Percentiles rank a stretch among this genome's conserved stretches.
Conservation (phyloP, 2,797 vertebrate genomes). For the Melopsittacus undulatus region DNA sequence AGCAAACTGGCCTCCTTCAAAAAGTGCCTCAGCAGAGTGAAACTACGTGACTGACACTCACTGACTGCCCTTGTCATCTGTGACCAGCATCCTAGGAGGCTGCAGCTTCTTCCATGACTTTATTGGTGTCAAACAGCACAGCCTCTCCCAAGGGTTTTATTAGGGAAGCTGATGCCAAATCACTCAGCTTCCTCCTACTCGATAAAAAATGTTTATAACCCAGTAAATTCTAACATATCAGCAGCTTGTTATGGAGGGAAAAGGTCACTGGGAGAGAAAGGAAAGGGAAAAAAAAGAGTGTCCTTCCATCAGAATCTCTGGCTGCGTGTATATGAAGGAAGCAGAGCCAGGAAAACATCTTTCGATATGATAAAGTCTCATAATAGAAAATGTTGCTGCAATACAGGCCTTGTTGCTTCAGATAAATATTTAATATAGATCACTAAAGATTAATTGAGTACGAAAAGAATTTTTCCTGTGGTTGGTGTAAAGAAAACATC, state of each 20-base stretch:
- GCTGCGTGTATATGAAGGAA: constrained; percentile 62
- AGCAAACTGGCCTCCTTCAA: constrained; percentile 20
- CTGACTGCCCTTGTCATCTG: not conserved
- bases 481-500: constrained; percentile 70
- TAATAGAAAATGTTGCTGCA: constrained; percentile 79
- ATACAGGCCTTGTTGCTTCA: constrained; percentile 74
- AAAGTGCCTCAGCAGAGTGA: not conserved
- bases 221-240: constrained; percentile 76
- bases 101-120: constrained; percentile 39
- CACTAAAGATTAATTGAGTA: constrained; percentile 79
- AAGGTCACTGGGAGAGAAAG: constrained; percentile 67
- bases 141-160: constrained; percentile 60
- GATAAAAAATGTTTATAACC: constrained; percentile 76
- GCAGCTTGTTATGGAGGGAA: constrained; percentile 73
- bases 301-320: constrained; percentile 72
- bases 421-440: constrained; percentile 85
- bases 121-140: constrained; percentile 59
- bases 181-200: constrained; percentile 59
- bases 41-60: not conserved
- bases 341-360: constrained; percentile 68
- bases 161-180: constrained; percentile 63
- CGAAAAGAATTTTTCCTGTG: constrained; percentile 65
- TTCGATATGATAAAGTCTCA: constrained; percentile 76
- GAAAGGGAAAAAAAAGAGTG: constrained; percentile 33
- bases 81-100: constrained; percentile 29